These are phyloP conservation scores for Macrophya alboannulata DNA, from an alignment of 2,888 invertebrate species.

Conservation along the genomic window DNA sequence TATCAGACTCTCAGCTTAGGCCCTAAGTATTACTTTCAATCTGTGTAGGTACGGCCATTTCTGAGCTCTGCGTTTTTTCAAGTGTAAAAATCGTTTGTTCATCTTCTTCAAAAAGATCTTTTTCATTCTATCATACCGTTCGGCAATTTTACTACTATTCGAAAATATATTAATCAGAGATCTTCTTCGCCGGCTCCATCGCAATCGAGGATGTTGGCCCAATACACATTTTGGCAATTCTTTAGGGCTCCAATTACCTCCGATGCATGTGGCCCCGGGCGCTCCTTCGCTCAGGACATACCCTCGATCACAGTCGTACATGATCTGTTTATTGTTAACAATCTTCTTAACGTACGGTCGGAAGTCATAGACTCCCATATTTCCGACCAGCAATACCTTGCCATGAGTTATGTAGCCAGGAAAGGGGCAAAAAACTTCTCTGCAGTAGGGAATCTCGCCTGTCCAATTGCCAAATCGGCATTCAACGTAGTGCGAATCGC, in stretches of 20 bases:
- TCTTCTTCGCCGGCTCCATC: conserved; percentile 89
- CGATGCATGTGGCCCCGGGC: conserved; percentile 96
- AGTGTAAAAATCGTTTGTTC: neutral
- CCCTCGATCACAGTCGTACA: conserved; percentile 97
- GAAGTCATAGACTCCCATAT: conserved; percentile 98
- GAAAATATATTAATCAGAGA: conserved; percentile 76
- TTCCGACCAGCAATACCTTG: conserved; percentile 94
- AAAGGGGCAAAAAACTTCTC: conserved; percentile 93
- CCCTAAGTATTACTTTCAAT: conserved; percentile 31
- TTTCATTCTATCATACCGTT: conserved; percentile 14
- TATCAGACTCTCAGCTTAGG: neutral
- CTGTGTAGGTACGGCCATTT: conserved; percentile 14
- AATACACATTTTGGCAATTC: conserved; percentile 93
- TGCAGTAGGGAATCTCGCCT: conserved; percentile 93
- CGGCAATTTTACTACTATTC: neutral
- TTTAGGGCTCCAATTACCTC: conserved; percentile 96
- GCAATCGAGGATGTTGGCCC: conserved; percentile 93
- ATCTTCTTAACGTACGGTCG: conserved; percentile 95
- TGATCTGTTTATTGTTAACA: conserved; percentile 95
- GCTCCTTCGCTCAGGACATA: conserved; percentile 93
- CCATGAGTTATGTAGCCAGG: conserved; percentile 95
- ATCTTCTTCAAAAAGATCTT: conserved; percentile 28
- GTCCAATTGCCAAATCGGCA: conserved; percentile 98
- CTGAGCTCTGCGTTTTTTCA: neutral
- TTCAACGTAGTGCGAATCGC: conserved; percentile 87